These are phyloP conservation scores for Lucifuga dentata DNA, from an alignment of 2,113 vertebrate species.

Conservation along the genomic window DNA sequence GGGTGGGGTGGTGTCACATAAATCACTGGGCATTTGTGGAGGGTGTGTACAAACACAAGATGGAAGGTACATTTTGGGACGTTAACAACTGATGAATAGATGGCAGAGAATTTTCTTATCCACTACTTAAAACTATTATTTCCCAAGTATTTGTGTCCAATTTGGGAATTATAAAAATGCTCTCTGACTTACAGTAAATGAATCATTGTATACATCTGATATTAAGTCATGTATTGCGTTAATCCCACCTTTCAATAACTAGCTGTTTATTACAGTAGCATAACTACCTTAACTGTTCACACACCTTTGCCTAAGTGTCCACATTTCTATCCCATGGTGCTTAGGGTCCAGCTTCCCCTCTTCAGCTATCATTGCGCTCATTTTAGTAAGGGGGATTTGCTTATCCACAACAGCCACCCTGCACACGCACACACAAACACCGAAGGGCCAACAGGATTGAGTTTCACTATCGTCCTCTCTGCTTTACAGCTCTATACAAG, in stretches of 20 bases:
- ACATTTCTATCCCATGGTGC: slow-evolving; percentile 31
- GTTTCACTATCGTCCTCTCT: slow-evolving; percentile 47
- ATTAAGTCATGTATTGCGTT: slow-evolving; percentile 12
- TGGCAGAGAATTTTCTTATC: no score
- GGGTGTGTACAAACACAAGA: not conserved
- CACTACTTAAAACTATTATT: no score
- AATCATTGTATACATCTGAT: not conserved
- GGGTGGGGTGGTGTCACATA: slow-evolving; percentile 15
- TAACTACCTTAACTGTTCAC: not conserved
- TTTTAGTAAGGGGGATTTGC: slow-evolving; percentile 50
- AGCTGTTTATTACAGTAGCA: slow-evolving; percentile 12
- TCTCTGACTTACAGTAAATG: not conserved
- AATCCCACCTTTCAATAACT: slow-evolving; percentile 36
- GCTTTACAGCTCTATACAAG: slow-evolving; percentile 41
- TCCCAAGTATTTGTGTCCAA: no score
- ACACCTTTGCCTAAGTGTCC: slow-evolving; percentile 28
- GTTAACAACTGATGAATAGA: not conserved
- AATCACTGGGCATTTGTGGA: slow-evolving; percentile 23
- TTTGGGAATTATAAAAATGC: not conserved
- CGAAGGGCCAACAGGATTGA: slow-evolving; percentile 43
- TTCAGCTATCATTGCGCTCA: slow-evolving; percentile 22
- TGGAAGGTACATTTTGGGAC: slow-evolving; percentile 9
- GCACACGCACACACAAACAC: slow-evolving; percentile 10
- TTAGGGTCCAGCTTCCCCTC: slow-evolving; percentile 37
- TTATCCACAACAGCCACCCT: slow-evolving; percentile 9